A percentile compares a stretch with the other conserved stretches of the same genome.
Conservation (phyloP, 2,113 vertebrate species). For the Oryzias javanicus region DNA sequence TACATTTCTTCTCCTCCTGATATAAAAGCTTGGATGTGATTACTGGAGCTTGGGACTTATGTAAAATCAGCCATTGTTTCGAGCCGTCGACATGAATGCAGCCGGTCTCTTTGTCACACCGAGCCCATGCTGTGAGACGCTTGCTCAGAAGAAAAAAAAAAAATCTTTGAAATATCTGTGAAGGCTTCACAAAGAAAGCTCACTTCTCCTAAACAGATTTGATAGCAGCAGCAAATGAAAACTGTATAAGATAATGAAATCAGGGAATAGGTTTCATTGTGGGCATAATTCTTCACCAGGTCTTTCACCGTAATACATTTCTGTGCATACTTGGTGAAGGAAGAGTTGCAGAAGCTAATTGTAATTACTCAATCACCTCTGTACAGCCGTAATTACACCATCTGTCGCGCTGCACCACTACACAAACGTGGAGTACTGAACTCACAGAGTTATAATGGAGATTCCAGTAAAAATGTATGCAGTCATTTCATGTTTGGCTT, state of each 20-base stretch:
- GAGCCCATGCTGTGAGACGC: too few species aligned
- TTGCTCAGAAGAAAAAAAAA: too few species aligned
- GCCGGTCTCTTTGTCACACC: too few species aligned
- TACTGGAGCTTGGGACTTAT: too few species aligned
- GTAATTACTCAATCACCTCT: constrained; percentile 30
- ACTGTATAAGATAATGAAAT: constrained; percentile 26
- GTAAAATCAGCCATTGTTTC: too few species aligned
- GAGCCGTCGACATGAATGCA: too few species aligned
- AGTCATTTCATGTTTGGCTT: too few species aligned
- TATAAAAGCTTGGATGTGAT: too few species aligned
- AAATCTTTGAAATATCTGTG: not conserved
- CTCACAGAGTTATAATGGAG: not conserved
- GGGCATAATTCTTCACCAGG: constrained; percentile 2
- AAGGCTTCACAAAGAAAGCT: not conserved
- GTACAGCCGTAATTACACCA: constrained; percentile 12
- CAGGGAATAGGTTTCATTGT: constrained; percentile 28
- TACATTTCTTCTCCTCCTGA: too few species aligned
- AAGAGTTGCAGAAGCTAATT: constrained; percentile 27
- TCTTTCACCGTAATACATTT: constrained; percentile 3
- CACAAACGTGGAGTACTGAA: not conserved
- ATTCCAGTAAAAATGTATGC: not conserved
- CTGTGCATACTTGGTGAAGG: constrained; percentile 27
- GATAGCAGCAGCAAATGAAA: constrained; percentile 38
- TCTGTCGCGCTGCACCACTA: not conserved
- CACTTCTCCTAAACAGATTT: constrained; percentile 1